Base-by-base conservation (phyloP, 2,797 vertebrate genomes). In the Siniperca undulata region DNA sequence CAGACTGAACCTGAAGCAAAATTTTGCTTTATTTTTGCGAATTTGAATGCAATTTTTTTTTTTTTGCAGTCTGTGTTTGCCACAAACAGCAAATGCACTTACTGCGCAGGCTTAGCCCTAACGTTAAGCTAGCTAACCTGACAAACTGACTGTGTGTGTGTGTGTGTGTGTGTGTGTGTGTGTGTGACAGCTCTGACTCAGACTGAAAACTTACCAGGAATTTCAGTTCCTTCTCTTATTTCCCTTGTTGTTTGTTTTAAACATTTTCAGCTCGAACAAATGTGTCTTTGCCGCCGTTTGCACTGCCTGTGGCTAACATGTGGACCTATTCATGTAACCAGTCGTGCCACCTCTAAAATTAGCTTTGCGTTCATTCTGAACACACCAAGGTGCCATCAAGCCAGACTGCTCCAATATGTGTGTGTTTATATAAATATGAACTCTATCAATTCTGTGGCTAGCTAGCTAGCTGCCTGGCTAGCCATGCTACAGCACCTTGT, bases 141-240 rank as follows among this genome's bases (percentile, higher is more conserved):
- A 81, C 50, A 46, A 72, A 61, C 27, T 30, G 48, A 22, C 27
- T 72, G 68, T 30, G 40, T 70, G 56, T 30, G 40, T 70, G 56
- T 30, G 40, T 70, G 56, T 30, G 40, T 70, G 56, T 20, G 14
- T 19, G n/a, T 50, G 40, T 30, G 6, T 9, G 4, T 53, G 11
- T 67, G 55, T 61, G 27, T 40, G 38, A 81, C 72, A 58, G n/a
- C 73, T 64, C 24, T 42, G 72, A 70, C 75, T 53, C 10, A 10
- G 53, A 76, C 55, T 55, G 2, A 40, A 44, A 55, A 64, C 34
- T 17, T 8, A 38, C 20, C n/a, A 50, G 27, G 7, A 40, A 24
- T 7, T 38, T 4, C 6, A 17, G 5, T 17, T 56, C 5, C 20
- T 52, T 53, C 11, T n/a, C 2, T 40, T 30, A 22, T 68, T 73